phyloP scores from a whole-genome alignment of 2,888 invertebrate species.

The Pasiphila rectangulata region DNA sequence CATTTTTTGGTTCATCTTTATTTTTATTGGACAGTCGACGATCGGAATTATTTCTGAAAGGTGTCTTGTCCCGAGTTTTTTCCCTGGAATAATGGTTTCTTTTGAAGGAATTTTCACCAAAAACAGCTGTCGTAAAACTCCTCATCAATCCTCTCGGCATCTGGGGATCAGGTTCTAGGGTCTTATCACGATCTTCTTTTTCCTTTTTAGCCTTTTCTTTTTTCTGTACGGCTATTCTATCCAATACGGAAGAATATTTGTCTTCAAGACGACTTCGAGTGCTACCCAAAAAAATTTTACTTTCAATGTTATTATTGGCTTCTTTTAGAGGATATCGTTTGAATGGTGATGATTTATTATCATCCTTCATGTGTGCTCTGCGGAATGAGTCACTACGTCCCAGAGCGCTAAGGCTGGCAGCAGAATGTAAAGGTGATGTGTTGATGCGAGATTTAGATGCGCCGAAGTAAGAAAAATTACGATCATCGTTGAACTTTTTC shows the following conservation, averaged over 20 bases:
- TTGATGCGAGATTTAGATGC: slow-evolving; percentile 60
- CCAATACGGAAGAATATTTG: slow-evolving; percentile 88
- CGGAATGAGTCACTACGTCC: slow-evolving; percentile 75
- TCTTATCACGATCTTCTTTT: slow-evolving; percentile 84
- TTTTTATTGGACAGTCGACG: slow-evolving; percentile 65
- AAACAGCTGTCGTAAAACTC: slow-evolving; percentile 86
- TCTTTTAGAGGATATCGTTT: slow-evolving; percentile 73
- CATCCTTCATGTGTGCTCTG: slow-evolving; percentile 69
- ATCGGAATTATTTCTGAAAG: slow-evolving; percentile 78
- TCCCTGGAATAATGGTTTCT: slow-evolving; percentile 80
- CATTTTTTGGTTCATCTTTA: slow-evolving; percentile 64
- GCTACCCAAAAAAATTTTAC: slow-evolving; percentile 67
- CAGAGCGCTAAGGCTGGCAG: slow-evolving; percentile 62
- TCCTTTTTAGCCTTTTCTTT: slow-evolving; percentile 75
- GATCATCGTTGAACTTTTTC: slow-evolving; percentile 67
- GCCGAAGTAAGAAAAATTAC: slow-evolving; percentile 66
- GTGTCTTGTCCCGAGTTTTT: slow-evolving; percentile 83
- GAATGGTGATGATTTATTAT: slow-evolving; percentile 69
- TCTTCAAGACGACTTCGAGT: slow-evolving; percentile 88
- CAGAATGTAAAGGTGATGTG: slow-evolving; percentile 67
- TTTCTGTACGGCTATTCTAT: slow-evolving; percentile 83
- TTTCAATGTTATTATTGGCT: slow-evolving; percentile 71
- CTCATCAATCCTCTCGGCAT: slow-evolving; percentile 80
- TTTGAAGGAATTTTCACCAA: slow-evolving; percentile 83
- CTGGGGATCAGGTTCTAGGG: slow-evolving; percentile 82